Evolutionary conservation across 2,113 vertebrate genomes (phyloP).

Genomic region (Chauna torquata): DNA sequence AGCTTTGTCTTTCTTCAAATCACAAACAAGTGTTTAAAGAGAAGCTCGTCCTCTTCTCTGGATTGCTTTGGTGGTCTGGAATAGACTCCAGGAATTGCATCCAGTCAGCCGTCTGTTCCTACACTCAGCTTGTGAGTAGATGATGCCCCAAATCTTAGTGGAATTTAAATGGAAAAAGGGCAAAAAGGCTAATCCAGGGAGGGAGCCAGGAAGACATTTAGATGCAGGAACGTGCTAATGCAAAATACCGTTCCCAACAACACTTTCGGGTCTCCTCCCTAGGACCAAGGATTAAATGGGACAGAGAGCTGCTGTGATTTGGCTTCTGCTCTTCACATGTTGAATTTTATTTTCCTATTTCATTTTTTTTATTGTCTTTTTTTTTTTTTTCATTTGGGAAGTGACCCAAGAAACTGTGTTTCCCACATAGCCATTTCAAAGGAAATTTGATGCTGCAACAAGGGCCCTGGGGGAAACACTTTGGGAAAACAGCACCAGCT

Average conservation of each 20-base stretch:
- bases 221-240: neutral
- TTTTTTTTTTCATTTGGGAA: conserved; percentile 57
- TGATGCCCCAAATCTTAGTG: conserved; percentile 43
- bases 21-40: neutral
- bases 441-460: conserved; percentile 57
- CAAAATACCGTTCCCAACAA: conserved; percentile 33
- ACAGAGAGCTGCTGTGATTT: conserved; percentile 44
- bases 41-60: neutral
- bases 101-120: neutral
- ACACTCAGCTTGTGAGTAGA: neutral
- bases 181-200: conserved; percentile 56
- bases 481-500: conserved; percentile 47
- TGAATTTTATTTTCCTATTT: conserved; percentile 64
- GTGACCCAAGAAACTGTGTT: conserved; percentile 58
- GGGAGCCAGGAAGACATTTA: conserved; percentile 34
- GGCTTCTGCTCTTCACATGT: conserved; percentile 52
- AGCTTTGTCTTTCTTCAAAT: neutral
- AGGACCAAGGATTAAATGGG: conserved; percentile 25
- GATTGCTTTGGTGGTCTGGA: conserved; percentile 61
- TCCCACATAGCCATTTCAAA: conserved; percentile 68
- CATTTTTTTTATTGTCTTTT: conserved; percentile 51
- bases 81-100: conserved; percentile 23
- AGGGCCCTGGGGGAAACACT: conserved; percentile 40
- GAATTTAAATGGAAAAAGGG: conserved; percentile 66
- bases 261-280: neutral